phyloP scores from a whole-genome alignment of 2,113 vertebrate species.

The Tautogolabrus adspersus region DNA sequence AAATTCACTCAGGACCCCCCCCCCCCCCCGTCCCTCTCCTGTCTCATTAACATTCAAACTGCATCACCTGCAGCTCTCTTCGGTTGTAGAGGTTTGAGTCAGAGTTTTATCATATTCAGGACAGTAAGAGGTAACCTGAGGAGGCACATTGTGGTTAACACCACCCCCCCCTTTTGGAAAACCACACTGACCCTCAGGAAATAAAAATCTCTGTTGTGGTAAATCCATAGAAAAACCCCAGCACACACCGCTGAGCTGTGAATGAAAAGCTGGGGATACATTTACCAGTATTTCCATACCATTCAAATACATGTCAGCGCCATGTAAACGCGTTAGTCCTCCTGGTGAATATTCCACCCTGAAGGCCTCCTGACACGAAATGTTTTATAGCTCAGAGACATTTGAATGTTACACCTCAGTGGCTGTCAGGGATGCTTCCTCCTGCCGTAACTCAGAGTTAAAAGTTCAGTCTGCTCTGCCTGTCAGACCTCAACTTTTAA shows the following conservation, averaged over 20 bases:
- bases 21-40: constrained; percentile 1
- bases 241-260: no score
- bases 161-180: background rate
- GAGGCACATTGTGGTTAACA: background rate
- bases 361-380: background rate
- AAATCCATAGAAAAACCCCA: background rate
- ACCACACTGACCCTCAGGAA: background rate
- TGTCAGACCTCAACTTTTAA: background rate
- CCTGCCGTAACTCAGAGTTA: background rate
- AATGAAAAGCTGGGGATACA: background rate
- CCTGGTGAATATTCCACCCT: constrained; percentile 7
- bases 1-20: background rate
- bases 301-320: background rate
- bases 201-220: background rate
- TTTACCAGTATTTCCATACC: background rate
- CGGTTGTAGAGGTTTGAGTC: background rate
- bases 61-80: constrained; percentile 30
- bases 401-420: constrained; percentile 16
- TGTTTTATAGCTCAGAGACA: background rate
- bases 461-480: constrained; percentile 3
- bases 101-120: constrained; percentile 32
- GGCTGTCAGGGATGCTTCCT: background rate
- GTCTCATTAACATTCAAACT: constrained; percentile 38
- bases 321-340: constrained; percentile 12
- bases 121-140: constrained; percentile 11